Percentiles rank a stretch among this genome's conserved stretches.
phyloP scores from a whole-genome alignment of 2,113 vertebrate genomes.

The Onychostruthus taczanowskii region DNA sequence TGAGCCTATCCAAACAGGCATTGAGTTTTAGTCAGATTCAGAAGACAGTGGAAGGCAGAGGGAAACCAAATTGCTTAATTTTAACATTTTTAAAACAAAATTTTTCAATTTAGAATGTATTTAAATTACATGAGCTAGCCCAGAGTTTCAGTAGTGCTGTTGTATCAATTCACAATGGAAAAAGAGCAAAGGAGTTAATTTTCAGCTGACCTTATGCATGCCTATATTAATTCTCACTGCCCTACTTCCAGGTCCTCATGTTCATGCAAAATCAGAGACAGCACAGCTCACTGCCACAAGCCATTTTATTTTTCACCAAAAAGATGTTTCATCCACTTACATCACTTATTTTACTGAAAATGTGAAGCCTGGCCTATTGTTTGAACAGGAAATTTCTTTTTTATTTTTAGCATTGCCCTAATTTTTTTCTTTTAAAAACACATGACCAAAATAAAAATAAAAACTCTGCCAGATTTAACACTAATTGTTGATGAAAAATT shows the following conservation, averaged over 20 bases:
- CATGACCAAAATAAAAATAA: not conserved
- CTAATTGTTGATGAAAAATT: not conserved
- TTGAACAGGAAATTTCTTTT: not conserved
- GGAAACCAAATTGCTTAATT: not conserved
- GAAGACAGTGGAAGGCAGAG: not conserved
- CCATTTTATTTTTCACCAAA: not conserved
- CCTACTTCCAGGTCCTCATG: not conserved
- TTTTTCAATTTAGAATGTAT: not conserved
- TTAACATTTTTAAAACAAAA: not conserved
- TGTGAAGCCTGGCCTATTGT: accelerated
- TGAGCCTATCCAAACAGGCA: not conserved
- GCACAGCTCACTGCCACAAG: not conserved
- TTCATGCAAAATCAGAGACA: not conserved
- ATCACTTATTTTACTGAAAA: not conserved
- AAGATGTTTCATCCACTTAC: not conserved
- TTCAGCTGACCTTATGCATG: not conserved
- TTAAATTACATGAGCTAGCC: not conserved
- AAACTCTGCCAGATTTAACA: not conserved
- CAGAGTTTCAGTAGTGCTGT: not conserved
- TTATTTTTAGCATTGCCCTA: not conserved
- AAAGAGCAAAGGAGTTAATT: not conserved
- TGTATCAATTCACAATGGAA: not conserved
- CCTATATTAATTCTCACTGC: not conserved
- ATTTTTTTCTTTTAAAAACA: not conserved
- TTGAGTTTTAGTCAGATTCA: not conserved